Evolutionary conservation across 2,797 vertebrate genomes (phyloP), one percentile per base, ranked within the genome.

Genomic region (Acipenser oxyrinchus): DNA sequence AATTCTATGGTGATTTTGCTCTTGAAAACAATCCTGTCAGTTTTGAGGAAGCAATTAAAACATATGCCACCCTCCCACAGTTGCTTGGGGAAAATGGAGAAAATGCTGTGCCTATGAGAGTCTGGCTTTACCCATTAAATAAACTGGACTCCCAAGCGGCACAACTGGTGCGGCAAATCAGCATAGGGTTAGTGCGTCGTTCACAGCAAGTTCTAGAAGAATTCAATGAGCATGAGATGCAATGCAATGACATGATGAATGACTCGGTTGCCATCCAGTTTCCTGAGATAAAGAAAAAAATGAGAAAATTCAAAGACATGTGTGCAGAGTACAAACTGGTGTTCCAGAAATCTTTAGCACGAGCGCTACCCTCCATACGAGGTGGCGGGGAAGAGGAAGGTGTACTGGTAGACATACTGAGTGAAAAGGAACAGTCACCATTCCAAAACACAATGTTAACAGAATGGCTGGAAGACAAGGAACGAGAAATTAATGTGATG

Each of bases 101-200:
- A 50, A 52, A 48, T 1, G 71, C 59, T 6, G 69, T 77, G 48
- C 71, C 75, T 53, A 6, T 77, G 7, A 66, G 49, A 59, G 67
- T 73, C 12, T 79, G 76, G 72, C 63, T 81, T 0, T 75, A 76
- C 0, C 78, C 78, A 51, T 37, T 78, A n/a, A 68, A 68, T 18
- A 73, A 72, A 4, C 49, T 77, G 48, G 6, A 66, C 48, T 70
- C 66, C 51, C 57, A 15, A 8, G 53, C 12, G 10, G 11, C 48
- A 1, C 8, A 68, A 66, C 67, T 67, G 51, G 65, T 61, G 15
- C 15, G n/a, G 4, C 66, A 68, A 12, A 60, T 79, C 12, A 72
- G 51, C 12, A 12, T 63, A 1, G 62, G 12, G 7, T 23, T 75
- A 5, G 10, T 75, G 1, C 2, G 1, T 0, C 48, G 18, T 51